phyloP scores from a whole-genome alignment of 1,140 invertebrate species.

The Bombus difficillimus region DNA sequence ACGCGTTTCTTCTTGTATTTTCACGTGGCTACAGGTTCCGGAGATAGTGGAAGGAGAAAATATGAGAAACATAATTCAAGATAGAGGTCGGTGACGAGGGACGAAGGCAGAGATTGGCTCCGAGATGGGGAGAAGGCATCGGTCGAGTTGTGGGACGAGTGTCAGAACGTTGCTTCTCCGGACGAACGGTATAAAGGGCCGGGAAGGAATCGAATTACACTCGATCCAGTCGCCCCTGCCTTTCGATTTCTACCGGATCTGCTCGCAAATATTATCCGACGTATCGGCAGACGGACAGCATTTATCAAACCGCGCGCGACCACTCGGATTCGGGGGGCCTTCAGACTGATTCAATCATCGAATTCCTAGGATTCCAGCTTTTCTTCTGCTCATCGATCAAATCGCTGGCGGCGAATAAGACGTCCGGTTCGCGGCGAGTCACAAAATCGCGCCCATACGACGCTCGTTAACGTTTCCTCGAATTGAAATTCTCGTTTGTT shows the following conservation, averaged over 20 bases:
- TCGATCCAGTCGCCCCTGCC: conserved; percentile 49
- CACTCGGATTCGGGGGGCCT: conserved; percentile 31
- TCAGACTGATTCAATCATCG: conserved; percentile 78
- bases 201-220: conserved; percentile 66
- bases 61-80: conserved; percentile 62
- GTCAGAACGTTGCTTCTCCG: conserved; percentile 50
- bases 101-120: conserved; percentile 46
- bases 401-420: conserved; percentile 78
- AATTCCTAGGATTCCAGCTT: conserved; percentile 78
- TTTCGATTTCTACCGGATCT: conserved; percentile 56
- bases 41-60: conserved; percentile 11
- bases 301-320: conserved; percentile 77
- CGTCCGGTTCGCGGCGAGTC: conserved; percentile 72
- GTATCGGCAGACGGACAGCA: conserved; percentile 75
- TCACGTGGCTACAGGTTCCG: background rate
- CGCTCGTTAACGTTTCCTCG: background rate
- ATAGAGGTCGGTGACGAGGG: background rate
- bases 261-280: conserved; percentile 79
- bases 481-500: background rate
- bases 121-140: conserved; percentile 20
- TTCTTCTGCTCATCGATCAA: conserved; percentile 24
- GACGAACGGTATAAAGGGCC: conserved; percentile 35
- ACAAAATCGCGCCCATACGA: conserved; percentile 59
- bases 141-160: conserved; percentile 35
- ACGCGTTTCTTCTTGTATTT: background rate